Base-by-base conservation (phyloP, 2,113 vertebrate species). In the Sylvilagus bachmani region DNA sequence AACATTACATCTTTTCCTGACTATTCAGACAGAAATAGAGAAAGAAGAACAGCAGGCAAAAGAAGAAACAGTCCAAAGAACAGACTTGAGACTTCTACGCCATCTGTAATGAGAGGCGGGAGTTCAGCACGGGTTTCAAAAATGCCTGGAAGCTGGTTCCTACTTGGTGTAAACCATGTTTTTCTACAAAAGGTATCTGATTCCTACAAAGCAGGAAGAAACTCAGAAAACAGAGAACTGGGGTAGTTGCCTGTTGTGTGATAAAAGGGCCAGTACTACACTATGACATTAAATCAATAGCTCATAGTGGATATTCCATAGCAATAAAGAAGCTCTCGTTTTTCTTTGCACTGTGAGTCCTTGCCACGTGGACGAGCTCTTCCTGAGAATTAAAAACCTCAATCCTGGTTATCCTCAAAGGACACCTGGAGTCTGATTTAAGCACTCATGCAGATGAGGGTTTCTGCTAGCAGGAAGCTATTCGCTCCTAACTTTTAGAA, bases 1-100 rank as follows among this genome's bases (percentile, higher is more conserved):
- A 97, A 97, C 95, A 98, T 95, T 96, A 97, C 95, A 95, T 96
- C 84, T 96, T 96, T 97, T 92, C 86, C 87, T 96, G 97, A 96
- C 95, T 90, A 95, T 96, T 89, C 88, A 92, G 89, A 96, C 84
- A 97, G 92, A 96, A 98, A 94, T 16, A 77, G 81, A 94, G 71
- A 94, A 93, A 97, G 95, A 90, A 97, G 89, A 91, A 86, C 96
- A 92, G 97, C 27, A 94, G 94, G 94, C 92, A 92, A 85, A 73
- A 95, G 92, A 94, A 97, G 96, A 80, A 89, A 93, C 96, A 96
- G 96, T 91, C 96, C 53, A 86, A 78, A 6, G 36, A 93, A 94
- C 21, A 96, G 96, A 94, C 90, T 31, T 78, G 90, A 80, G 49
- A 93, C 86, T 96, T 91, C 93, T 94, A 74, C 0, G 4, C 90